Conservation (phyloP, 1,140 invertebrate genomes). For the Stegodyphus mimosarum region DNA sequence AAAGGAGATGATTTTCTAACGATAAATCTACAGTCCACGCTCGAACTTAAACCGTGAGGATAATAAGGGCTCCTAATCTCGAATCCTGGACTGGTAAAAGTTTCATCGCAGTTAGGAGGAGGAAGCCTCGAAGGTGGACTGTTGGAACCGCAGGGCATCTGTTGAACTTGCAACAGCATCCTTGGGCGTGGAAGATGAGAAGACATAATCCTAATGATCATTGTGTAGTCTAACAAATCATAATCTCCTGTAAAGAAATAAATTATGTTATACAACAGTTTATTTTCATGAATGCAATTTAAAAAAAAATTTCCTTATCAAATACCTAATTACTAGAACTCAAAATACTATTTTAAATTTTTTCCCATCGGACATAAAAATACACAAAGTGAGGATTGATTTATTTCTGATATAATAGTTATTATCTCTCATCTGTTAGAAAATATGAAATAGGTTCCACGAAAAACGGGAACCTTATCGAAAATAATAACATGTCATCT, state of each 20-base stretch:
- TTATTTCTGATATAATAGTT: no score
- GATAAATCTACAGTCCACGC: conserved; percentile 42
- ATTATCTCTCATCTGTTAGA: no score
- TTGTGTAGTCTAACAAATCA: conserved; percentile 39
- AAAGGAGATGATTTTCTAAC: conserved; percentile 42
- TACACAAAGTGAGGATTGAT: no score
- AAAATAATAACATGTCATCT: no score
- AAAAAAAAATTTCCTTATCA: no score
- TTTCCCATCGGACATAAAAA: no score
- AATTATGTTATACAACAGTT: neutral
- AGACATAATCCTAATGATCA: conserved; percentile 21
- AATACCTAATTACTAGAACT: no score
- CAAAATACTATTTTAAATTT: no score
- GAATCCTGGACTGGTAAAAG: conserved; percentile 37
- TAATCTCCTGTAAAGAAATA: conserved; percentile 36
- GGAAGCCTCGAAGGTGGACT: conserved; percentile 24
- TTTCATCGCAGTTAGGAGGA: conserved; percentile 52
- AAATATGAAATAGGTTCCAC: no score
- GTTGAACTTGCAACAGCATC: conserved; percentile 42
- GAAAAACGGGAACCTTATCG: no score
- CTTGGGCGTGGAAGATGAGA: conserved; percentile 39
- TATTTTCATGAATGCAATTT: neutral
- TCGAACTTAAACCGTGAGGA: conserved; percentile 34
- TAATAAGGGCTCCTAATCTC: conserved; percentile 48
- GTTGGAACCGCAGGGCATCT: conserved; percentile 26